Conservation (phyloP, 2,888 invertebrate genomes). For the Marronus borbonicus region DNA sequence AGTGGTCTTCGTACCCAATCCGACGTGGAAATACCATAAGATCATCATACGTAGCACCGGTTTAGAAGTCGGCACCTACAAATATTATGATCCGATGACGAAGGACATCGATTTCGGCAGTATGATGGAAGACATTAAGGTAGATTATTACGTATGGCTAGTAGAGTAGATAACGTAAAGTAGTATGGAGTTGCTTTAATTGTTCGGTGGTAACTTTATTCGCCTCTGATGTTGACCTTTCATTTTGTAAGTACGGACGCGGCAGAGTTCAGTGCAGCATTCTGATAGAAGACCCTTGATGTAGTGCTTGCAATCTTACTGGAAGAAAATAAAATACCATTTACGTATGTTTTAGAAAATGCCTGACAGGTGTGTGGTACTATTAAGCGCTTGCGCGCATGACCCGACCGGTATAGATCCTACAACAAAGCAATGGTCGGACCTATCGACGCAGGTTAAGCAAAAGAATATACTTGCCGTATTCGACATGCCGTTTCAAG, state of each 20-base stretch:
- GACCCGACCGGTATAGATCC: constrained; percentile 80
- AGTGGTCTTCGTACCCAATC: constrained; percentile 89
- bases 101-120: constrained; percentile 95
- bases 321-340: too few relatives aligned
- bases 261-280: too few relatives aligned
- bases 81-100: constrained; percentile 94
- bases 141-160: constrained; percentile 72
- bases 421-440: constrained; percentile 76
- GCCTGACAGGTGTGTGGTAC: constrained; percentile 75
- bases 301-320: too few relatives aligned
- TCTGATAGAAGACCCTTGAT: too few relatives aligned
- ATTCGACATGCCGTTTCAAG: constrained; percentile 82
- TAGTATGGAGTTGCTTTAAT: too few relatives aligned
- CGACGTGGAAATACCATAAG: constrained; percentile 98
- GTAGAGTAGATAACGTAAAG: not conserved
- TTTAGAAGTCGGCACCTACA: constrained; percentile 88
- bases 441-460: constrained; percentile 74
- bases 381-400: constrained; percentile 79
- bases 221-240: too few relatives aligned
- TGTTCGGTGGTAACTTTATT: too few relatives aligned
- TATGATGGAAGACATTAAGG: constrained; percentile 88
- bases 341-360: constrained; percentile 71
- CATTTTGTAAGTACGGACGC: too few relatives aligned
- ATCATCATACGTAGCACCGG: constrained; percentile 94
- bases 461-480: constrained; percentile 74